Percentiles rank a stretch among this genome's conserved stretches.
phyloP scores from a whole-genome alignment of 1,140 invertebrate species.

The Augochlora pura region DNA sequence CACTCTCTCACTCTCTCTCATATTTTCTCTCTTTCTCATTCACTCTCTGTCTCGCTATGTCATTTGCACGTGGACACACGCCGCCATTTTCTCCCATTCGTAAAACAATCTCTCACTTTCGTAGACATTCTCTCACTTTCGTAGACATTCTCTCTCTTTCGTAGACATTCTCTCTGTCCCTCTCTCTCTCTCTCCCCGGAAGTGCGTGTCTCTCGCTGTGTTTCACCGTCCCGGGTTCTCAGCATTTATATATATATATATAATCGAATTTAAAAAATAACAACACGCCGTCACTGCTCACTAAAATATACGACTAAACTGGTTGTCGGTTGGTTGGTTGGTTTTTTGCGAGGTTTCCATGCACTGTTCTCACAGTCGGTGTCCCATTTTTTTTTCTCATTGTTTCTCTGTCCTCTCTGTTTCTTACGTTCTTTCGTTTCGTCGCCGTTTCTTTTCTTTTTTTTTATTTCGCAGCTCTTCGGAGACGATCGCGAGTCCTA shows the following conservation, averaged over 20 bases:
- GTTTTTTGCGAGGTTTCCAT: slow-evolving; percentile 47
- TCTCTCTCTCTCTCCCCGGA: not conserved
- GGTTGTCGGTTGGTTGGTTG: slow-evolving; percentile 16
- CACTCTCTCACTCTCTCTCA: not conserved
- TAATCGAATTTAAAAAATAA: slow-evolving; percentile 35
- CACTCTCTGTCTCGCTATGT: no score
- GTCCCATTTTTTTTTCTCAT: no score
- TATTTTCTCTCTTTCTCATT: not conserved
- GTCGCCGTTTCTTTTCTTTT: no score
- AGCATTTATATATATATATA: no score
- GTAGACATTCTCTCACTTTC: no score
- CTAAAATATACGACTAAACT: slow-evolving; percentile 48
- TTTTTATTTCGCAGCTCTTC: slow-evolving; percentile 3
- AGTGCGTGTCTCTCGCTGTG: not conserved
- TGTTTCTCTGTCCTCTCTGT: no score
- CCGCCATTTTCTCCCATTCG: no score
- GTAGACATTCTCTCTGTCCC: no score
- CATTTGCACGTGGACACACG: no score
- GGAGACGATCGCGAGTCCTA: slow-evolving; percentile 20
- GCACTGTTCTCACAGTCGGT: slow-evolving; percentile 31
- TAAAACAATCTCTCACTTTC: not conserved
- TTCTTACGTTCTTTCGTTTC: no score
- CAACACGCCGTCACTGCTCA: slow-evolving; percentile 19
- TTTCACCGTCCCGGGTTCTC: no score
- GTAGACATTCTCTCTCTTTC: no score